Evolutionary conservation across 2,797 vertebrate species (phyloP), one percentile per base, ranked within the genome.

Genomic region (Lophius americanus): DNA sequence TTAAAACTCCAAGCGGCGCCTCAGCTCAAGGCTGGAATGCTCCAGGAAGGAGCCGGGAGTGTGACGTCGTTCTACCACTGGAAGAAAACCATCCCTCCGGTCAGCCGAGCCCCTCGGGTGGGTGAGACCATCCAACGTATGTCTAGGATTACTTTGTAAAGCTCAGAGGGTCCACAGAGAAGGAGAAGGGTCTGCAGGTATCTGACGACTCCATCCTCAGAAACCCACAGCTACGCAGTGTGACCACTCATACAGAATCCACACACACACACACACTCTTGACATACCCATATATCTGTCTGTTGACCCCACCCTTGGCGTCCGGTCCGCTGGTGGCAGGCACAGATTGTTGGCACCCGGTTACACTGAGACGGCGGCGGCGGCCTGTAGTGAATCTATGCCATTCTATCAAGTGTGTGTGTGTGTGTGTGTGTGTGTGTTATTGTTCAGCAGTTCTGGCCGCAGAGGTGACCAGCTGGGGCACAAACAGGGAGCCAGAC

Each of bases 391-490:
- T 73, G 68, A 83, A 69, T 57, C 53, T 81, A 81, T 11, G 44
- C 63, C 0, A 82, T 84, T 85, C 68, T 79, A 64, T 82, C 61
- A 39, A 75, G 53, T 60, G 50, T 44, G 54, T 44, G 54, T 60
- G 73, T 70, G 50, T 44, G 54, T 44, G 54, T 60, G 73, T 70
- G 67, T 73, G 69, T 59, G 49, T 73, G 6, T 52, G 59, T 87
- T 60, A 93, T 94, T 95, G 92, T 94, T 91, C 79, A 41, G 71
- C 53, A 9, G 82, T 83, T 70, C 76, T n/a, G 71, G 77, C 78
- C 66, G 74, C 84, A 77, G 86, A 88, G 86, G 85, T 72, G 53
- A 81, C 86, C 90, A 90, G 92, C 92, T 91, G 90, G 87, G 89
- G 82, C 73, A 81, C 84, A 88, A 85, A 87, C 81, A 63, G 70